phyloP scores from a whole-genome alignment of 2,113 vertebrate species.

The Pelecanus crispus region DNA sequence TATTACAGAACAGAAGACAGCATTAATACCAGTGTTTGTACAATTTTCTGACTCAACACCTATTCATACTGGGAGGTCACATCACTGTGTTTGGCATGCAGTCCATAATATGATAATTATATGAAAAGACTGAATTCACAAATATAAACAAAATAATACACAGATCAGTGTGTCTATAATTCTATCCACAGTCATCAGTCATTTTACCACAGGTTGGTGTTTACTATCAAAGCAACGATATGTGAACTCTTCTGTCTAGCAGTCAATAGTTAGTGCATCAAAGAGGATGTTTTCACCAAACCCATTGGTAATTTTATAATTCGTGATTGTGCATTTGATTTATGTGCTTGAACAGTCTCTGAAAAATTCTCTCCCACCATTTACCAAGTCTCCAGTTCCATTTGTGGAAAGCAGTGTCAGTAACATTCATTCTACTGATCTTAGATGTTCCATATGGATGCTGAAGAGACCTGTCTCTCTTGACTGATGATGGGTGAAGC shows the following conservation, averaged over 20 bases:
- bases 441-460: neutral
- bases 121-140: neutral
- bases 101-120: neutral
- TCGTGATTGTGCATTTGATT: neutral
- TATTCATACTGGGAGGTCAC: neutral
- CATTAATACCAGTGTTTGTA: neutral
- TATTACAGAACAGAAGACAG: neutral
- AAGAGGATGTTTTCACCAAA: neutral
- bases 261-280: neutral
- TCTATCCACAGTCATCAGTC: neutral
- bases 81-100: neutral
- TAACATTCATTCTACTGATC: neutral
- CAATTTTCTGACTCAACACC: neutral
- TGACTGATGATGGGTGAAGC: neutral
- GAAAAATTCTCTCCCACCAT: neutral
- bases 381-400: neutral
- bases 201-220: neutral
- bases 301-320: fast-evolving
- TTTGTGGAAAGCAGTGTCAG: neutral
- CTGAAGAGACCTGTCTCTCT: neutral
- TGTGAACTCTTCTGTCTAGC: neutral
- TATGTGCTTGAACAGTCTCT: neutral
- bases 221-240: neutral
- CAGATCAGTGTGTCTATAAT: neutral
- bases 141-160: neutral